These are phyloP conservation scores for Kryptolebias marmoratus DNA, from an alignment of 2,113 vertebrate genomes.

Conservation along the genomic window DNA sequence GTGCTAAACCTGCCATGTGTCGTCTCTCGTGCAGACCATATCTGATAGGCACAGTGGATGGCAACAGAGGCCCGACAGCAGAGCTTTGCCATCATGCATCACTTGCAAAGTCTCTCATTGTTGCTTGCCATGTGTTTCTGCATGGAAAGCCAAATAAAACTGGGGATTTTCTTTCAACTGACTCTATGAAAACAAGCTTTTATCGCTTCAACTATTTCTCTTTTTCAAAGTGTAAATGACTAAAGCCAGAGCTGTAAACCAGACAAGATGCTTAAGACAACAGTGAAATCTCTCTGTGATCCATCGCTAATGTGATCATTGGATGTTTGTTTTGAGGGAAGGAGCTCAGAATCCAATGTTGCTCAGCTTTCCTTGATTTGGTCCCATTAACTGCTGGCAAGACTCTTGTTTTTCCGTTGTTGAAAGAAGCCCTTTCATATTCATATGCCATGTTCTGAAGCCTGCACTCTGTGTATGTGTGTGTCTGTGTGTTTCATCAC, in stretches of 20 bases:
- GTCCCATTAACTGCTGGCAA: slow-evolving; percentile 75
- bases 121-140: not conserved
- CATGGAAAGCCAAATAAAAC: not conserved
- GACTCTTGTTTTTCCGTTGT: slow-evolving; percentile 71
- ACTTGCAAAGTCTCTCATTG: not conserved
- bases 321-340: slow-evolving; percentile 77
- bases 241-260: slow-evolving; percentile 7
- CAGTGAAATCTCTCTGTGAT: slow-evolving; percentile 67
- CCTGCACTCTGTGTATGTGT: slow-evolving; percentile 17
- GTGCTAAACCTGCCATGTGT: too few relatives aligned
- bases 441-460: slow-evolving; percentile 65
- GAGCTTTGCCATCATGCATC: not conserved
- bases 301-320: slow-evolving; percentile 69
- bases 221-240: slow-evolving; percentile 12
- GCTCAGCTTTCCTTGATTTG: slow-evolving; percentile 75
- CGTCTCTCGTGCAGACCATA: not conserved
- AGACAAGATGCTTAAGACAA: slow-evolving; percentile 61
- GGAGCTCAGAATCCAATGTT: slow-evolving; percentile 67
- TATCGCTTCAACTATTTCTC: slow-evolving; percentile 8
- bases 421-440: slow-evolving; percentile 75
- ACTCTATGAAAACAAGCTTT: not conserved
- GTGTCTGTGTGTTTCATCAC: not conserved
- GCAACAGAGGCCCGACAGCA: not conserved
- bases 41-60: not conserved
- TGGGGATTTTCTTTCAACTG: not conserved